Base-by-base conservation (phyloP, 2,888 invertebrate genomes). In the Parascotia fuliginaria region DNA sequence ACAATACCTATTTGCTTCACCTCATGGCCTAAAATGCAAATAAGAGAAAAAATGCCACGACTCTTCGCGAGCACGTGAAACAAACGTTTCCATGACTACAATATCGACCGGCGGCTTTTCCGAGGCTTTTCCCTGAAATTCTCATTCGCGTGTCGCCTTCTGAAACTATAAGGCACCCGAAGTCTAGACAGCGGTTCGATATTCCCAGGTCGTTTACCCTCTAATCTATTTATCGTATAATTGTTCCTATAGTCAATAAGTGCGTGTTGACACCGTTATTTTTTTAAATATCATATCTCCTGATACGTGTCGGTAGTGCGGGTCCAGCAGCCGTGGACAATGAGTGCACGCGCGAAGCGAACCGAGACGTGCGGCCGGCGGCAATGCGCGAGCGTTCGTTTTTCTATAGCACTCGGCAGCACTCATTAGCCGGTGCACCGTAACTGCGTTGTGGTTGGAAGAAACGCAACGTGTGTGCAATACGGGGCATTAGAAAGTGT, bases 41-140 rank as follows among this genome's bases (percentile, higher is more conserved):
- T 88, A 77, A 52, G 69, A 81, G 77, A 83, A 85, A 24, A 85
- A 84, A 83, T 73, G 70, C 77, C 77, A 69, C 73, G 77, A 79
- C 75, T 83, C 79, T 79, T 82, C 71, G 60, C 71, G 67, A 77
- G 71, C 85, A 87, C 85, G 81, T 88, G 83, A 90, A 91, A 88
- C 90, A 87, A 82, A 81, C 87, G 89, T 91, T 81, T 57, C 87
- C 83, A 91, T 90, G 85, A 74, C 83, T 78, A 92, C 86, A 38
- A 67, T 91, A 92, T 92, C 91, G 92, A 92, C 79, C 89, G 83
- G 79, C 83, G 89, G 87, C 87, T 87, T 91, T 91, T 85, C 89
- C 87, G 85, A 89, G 85, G 84, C 85, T 86, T 87, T 78, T 87
- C 77, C 80, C 85, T 87, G 86, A 88, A 87, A 80, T 75, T 77